These are phyloP conservation scores for Benthosema pterotum DNA, from an alignment of 2,797 vertebrate species.

Conservation along the genomic window DNA sequence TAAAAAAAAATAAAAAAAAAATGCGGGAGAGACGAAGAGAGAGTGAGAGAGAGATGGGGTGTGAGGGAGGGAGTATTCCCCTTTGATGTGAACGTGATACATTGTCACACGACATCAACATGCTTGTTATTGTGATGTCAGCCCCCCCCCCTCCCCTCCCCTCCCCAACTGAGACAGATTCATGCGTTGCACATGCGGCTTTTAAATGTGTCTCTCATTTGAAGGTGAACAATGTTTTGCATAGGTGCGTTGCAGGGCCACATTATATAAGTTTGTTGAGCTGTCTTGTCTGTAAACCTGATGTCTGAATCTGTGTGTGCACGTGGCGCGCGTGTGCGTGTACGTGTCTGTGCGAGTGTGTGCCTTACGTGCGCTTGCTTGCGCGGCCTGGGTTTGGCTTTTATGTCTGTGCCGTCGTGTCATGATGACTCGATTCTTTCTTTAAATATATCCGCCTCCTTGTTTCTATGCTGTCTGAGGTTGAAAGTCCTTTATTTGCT, in stretches of 20 bases:
- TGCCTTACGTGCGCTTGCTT: too few relatives aligned
- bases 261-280: constrained; percentile 47
- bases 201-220: constrained; percentile 36
- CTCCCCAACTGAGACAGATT: constrained; percentile 22
- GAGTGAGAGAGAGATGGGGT: too few relatives aligned
- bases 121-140: constrained; percentile 61
- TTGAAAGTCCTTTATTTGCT: too few relatives aligned
- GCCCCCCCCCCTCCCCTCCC: constrained; percentile 37
- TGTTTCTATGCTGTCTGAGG: too few relatives aligned
- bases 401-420: constrained; percentile 1
- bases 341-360: constrained; percentile 27
- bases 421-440: neutral
- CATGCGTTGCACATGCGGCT: too few relatives aligned
- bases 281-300: constrained; percentile 55
- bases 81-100: constrained; percentile 92
- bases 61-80: constrained; percentile 85
- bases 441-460: too few relatives aligned
- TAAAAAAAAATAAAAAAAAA: constrained; percentile 25
- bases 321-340: neutral
- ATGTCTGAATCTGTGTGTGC: constrained; percentile 31
- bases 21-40: too few relatives aligned
- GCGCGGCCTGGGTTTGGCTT: too few relatives aligned
- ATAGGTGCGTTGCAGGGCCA: constrained; percentile 52
- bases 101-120: constrained; percentile 71
- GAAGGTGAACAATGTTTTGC: constrained; percentile 53